These are phyloP conservation scores for Tenebrio molitor DNA, from an alignment of 1,140 invertebrate species.

Conservation along the genomic window DNA sequence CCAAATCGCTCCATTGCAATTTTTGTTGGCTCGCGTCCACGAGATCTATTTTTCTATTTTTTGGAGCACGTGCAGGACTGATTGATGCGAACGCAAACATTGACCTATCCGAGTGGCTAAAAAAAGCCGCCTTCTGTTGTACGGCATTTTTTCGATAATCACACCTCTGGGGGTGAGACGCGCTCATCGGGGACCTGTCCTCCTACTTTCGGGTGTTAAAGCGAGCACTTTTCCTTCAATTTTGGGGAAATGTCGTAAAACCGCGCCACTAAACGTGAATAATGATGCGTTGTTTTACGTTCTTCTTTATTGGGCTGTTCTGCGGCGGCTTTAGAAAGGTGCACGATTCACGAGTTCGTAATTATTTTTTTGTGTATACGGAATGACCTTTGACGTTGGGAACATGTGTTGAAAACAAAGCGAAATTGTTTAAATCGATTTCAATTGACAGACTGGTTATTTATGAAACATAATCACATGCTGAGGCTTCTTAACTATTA, in stretches of 20 bases:
- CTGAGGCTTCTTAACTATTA: constrained; percentile 41
- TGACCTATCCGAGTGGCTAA: too few relatives aligned
- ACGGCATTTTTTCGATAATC: too few relatives aligned
- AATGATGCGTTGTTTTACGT: neutral
- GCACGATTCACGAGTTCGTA: too few relatives aligned
- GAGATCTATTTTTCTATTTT: too few relatives aligned
- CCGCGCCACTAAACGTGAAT: neutral
- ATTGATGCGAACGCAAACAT: too few relatives aligned
- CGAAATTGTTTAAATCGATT: constrained; percentile 41
- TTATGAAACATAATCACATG: constrained; percentile 42
- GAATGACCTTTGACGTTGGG: constrained; percentile 6
- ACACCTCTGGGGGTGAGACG: too few relatives aligned
- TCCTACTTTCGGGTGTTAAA: neutral
- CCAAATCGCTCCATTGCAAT: too few relatives aligned
- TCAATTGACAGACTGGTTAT: constrained; percentile 40
- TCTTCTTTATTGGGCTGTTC: too few relatives aligned
- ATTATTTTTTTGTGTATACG: neutral
- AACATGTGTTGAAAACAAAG: constrained; percentile 21
- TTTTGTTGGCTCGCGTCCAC: too few relatives aligned
- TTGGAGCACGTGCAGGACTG: too few relatives aligned
- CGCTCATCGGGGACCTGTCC: neutral
- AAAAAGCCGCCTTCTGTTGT: too few relatives aligned
- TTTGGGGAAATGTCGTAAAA: neutral
- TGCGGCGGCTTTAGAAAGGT: neutral
- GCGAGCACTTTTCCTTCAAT: neutral